Base-by-base conservation (phyloP, 2,113 vertebrate genomes). In the Aepyceros melampus region DNA sequence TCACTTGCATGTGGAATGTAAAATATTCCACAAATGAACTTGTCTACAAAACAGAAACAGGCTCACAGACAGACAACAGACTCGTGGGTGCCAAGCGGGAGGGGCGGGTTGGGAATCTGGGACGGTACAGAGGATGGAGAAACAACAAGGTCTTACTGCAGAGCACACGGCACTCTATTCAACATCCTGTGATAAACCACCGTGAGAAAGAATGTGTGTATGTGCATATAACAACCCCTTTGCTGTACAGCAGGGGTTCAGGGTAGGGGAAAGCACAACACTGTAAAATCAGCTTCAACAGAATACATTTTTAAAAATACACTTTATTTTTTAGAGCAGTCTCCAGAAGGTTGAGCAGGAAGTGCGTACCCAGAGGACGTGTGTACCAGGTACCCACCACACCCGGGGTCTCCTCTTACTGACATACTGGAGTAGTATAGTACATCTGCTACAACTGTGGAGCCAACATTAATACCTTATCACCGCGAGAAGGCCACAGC, bases 71-170 rank as follows among this genome's bases (percentile, higher is more conserved):
- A 79, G 79, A 53, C 31, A 7, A 23, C 6, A 53, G 49, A 23
- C 33, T 23, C 7, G 11, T 82, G 49, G 79, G 7, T 82, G 49
- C 49, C 2, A 1, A n/a, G 49, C 4, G 2, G 33, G 8, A 7
- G 3, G 5, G 79, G 43, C 21, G 2, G 79, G n/a, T 1, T n/a
- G 49, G 49, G 79, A 53, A 33, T 8, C 33, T n/a, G 19, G 79
- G 49, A n/a, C 0, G 3, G 11, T 7, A 51, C 1, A 82, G 5
- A n/a, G 6, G 15, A 21, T 1, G 11, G 79, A 4, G 6, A 2
- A n/a, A 21, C 15, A 5, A 11, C 17, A 25, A n/a, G 79, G 49
- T 25, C 33, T 49, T n/a, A 5, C 19, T 2, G 11, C 3, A 23
- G 17, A n/a, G 31, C 49, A n/a, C 79, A 8, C 19, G 11, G 79